phyloP scores from a whole-genome alignment of 1,140 invertebrate species.

The Leucophenga varia region DNA sequence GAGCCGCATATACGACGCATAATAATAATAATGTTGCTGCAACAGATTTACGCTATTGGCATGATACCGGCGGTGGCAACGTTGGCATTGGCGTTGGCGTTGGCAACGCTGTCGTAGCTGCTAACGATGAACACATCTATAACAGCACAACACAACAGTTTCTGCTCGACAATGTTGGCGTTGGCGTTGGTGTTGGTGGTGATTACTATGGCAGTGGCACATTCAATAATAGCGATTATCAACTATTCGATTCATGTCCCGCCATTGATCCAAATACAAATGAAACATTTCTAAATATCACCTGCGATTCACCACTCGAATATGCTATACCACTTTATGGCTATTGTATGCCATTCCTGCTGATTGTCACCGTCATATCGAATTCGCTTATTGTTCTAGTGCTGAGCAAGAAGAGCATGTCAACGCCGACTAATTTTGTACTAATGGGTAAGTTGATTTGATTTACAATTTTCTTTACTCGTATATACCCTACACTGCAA shows the following conservation, averaged over 20 bases:
- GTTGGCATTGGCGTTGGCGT: slow-evolving; percentile 15
- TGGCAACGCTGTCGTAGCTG: not conserved
- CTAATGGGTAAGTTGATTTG: slow-evolving; percentile 61
- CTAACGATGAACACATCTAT: not conserved
- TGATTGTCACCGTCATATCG: slow-evolving; percentile 84
- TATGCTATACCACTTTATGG: slow-evolving; percentile 47
- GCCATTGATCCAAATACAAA: slow-evolving; percentile 11
- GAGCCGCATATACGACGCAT: slow-evolving; percentile 6
- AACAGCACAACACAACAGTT: slow-evolving; percentile 27
- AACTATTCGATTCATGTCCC: too few species aligned
- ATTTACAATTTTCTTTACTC: not conserved
- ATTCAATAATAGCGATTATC: not conserved
- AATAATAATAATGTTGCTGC: slow-evolving; percentile 19
- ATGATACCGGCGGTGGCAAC: slow-evolving; percentile 15
- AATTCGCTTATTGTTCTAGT: slow-evolving; percentile 87
- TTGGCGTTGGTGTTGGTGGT: not conserved
- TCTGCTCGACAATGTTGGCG: slow-evolving; percentile 23
- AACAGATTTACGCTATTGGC: slow-evolving; percentile 32
- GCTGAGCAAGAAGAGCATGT: slow-evolving; percentile 70
- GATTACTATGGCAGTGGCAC: not conserved
- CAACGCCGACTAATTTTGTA: slow-evolving; percentile 88
- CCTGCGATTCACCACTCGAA: slow-evolving; percentile 44
- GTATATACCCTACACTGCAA: not conserved
- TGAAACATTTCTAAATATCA: slow-evolving; percentile 44
- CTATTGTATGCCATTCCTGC: slow-evolving; percentile 68